These are phyloP conservation scores for Galagoides demidoff DNA, from an alignment of 2,797 vertebrate genomes.

Conservation along the genomic window DNA sequence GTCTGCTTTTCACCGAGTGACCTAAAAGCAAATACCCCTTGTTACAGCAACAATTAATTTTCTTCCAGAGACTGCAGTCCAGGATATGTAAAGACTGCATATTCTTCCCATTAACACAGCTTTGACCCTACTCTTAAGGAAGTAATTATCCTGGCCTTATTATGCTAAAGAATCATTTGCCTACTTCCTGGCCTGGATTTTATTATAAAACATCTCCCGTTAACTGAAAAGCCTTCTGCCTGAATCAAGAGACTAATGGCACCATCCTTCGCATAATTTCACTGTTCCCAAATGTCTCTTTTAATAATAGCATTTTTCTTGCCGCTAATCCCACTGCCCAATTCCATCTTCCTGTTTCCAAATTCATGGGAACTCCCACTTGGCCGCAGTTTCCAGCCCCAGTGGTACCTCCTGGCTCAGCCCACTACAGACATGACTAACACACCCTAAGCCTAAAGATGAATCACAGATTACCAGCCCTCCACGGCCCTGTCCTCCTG, in stretches of 20 bases:
- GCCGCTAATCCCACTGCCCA: neutral
- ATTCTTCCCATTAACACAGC: neutral
- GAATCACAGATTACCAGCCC: slow-evolving; percentile 32
- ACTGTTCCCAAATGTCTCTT: neutral
- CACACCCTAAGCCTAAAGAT: neutral
- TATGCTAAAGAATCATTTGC: neutral
- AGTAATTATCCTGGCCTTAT: slow-evolving; percentile 44
- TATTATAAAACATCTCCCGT: neutral
- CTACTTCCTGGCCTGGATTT: slow-evolving; percentile 7
- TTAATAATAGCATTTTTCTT: slow-evolving; percentile 25
- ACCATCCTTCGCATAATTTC: neutral
- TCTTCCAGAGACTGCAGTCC: slow-evolving; percentile 13
- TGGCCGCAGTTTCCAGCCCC: neutral
- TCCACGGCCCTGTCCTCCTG: neutral
- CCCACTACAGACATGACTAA: slow-evolving; percentile 52
- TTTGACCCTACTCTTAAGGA: slow-evolving; percentile 41
- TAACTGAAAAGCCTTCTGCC: neutral
- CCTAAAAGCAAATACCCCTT: slow-evolving; percentile 31
- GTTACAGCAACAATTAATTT: neutral
- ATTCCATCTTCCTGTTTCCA: neutral
- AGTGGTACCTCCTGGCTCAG: neutral
- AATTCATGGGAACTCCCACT: slow-evolving; percentile 19
- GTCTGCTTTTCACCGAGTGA: neutral
- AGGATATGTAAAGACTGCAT: neutral
- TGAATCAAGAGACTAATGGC: neutral